A percentile compares a stretch with the other conserved stretches of the same genome.
phyloP scores from a whole-genome alignment of 2,113 vertebrate species.

The Acrocephalus arundinaceus region DNA sequence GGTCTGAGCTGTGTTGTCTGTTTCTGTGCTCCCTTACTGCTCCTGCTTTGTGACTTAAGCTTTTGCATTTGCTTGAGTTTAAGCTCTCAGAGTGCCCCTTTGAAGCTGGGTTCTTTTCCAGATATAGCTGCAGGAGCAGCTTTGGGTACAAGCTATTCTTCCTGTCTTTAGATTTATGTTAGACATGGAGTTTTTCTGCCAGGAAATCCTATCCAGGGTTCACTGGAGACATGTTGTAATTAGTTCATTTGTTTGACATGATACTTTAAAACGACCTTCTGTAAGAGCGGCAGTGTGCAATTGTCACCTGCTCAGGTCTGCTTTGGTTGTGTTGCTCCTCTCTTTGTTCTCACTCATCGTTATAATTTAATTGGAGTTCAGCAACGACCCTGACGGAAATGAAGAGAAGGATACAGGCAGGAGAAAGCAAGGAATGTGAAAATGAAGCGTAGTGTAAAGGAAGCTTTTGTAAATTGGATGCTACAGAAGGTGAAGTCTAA shows the following conservation, averaged over 20 bases:
- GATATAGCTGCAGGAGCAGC: neutral
- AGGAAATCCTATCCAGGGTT: neutral
- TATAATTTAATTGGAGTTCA: slow-evolving; percentile 56
- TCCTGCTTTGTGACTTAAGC: neutral
- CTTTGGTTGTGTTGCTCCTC: neutral
- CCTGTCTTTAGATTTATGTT: neutral
- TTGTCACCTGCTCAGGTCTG: slow-evolving; percentile 11
- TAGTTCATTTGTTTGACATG: slow-evolving; percentile 24
- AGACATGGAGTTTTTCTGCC: neutral
- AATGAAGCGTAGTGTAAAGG: neutral
- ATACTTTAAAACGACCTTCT: neutral
- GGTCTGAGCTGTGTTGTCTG: neutral
- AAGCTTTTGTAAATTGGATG: neutral
- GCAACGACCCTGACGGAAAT: slow-evolving; percentile 4
- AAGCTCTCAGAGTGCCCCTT: neutral
- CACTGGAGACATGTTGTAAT: neutral
- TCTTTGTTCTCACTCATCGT: slow-evolving; percentile 25
- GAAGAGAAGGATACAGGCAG: neutral
- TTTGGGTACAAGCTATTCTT: neutral
- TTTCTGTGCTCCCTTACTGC: neutral
- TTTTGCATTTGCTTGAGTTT: neutral
- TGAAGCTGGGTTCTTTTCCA: neutral
- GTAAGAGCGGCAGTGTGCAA: neutral
- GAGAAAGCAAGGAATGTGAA: slow-evolving; percentile 1
- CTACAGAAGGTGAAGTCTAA: neutral